Base-by-base conservation (phyloP, 2,113 vertebrate species). In the Mobula hypostoma region DNA sequence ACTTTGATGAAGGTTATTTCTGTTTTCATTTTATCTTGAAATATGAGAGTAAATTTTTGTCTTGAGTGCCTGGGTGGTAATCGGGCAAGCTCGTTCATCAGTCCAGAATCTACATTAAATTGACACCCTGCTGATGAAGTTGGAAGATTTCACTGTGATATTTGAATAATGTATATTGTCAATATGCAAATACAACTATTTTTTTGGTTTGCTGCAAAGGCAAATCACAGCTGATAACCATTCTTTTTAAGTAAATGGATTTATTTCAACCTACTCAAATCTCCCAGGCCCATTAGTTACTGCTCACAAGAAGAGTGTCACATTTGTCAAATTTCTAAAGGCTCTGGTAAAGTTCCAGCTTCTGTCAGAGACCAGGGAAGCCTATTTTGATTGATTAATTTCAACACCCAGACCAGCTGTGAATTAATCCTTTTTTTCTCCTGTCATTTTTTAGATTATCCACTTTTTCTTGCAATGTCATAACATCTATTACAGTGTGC, bases 371-470 rank as follows among this genome's bases (percentile, higher is more conserved):
- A 93, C 68, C 21, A 93, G 24, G 12, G 56, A 76, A 93, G 40
- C 56, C 68, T 29, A 36, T 11, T 70, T 93, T 70, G 56, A 29
- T 56, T 76, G 91, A 93, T 93, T 76, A 40, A 93, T 93, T 76
- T 72, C 36, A 40, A 29, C 32, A 93, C 70, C 91, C 70, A 56
- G 32, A 66, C 70, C 91, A 93, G 70, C 68, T 74, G 70, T 93
- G 91, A 74, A 93, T 74, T 4, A 56, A 56, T 93, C 40, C 36
- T 93, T 92, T 74, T 36, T 68, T 66, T 66, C 61, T 68, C 61
- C 61, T 90, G 85, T 90, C 85, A 90, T 68, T 68, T 90, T 32
- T 90, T 61, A 66, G 85, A 90, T 90, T 90, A 90, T 68, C 85
- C n/a, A 68, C 14, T 68, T 66, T 29, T 72, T 72, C 40, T 93